Conservation (phyloP, 1,140 invertebrate species). For the Drosophila kohkoa region DNA sequence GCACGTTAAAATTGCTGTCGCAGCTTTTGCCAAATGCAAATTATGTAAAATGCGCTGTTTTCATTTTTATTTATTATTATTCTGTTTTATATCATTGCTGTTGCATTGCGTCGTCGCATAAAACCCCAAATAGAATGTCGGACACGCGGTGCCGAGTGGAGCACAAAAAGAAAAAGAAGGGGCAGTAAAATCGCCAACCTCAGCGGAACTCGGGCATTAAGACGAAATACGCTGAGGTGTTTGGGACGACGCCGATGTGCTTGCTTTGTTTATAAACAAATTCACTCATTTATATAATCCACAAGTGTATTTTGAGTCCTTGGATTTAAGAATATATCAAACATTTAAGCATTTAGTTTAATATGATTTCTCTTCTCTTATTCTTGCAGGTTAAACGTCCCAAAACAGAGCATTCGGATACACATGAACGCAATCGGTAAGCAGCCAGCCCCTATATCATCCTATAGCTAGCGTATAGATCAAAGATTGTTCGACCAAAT, state of each 20-base stretch:
- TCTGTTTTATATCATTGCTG: constrained; percentile 12
- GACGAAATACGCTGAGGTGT: constrained; percentile 46
- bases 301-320: not conserved
- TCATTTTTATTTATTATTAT: constrained; percentile 28
- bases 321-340: not conserved
- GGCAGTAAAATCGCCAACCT: constrained; percentile 45
- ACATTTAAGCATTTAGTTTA: constrained; percentile 5
- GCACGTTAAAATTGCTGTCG: constrained; percentile 61
- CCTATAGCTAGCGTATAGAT: not conserved
- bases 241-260: constrained; percentile 27
- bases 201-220: constrained; percentile 37
- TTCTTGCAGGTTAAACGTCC: constrained; percentile 86
- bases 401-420: constrained; percentile 85
- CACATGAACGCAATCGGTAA: constrained; percentile 84
- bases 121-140: constrained; percentile 53
- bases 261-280: constrained; percentile 74
- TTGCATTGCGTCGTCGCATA: constrained; percentile 32
- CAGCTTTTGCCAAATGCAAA: constrained; percentile 53
- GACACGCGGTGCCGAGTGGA: not conserved
- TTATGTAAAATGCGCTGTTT: constrained; percentile 79
- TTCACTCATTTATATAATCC: constrained; percentile 57
- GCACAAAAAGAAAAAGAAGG: not conserved
- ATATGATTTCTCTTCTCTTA: constrained; percentile 42
- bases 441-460: constrained; percentile 9
- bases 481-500: not conserved